Conservation (phyloP, 1,140 invertebrate species). For the Leptoteleia sp. region DNA sequence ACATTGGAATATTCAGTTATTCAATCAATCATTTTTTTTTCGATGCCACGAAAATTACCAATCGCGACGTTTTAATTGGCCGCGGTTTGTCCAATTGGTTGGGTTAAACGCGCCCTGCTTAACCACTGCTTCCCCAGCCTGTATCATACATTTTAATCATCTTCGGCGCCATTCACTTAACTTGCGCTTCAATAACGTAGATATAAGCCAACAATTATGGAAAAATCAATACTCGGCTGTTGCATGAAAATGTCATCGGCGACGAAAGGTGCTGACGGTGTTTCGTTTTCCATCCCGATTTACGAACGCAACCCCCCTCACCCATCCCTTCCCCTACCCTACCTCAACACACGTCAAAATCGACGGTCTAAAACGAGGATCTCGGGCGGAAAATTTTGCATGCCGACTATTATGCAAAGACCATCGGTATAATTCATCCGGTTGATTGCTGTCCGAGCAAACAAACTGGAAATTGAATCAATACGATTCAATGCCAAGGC, state of each 20-base stretch:
- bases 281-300: conserved; percentile 10
- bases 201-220: conserved; percentile 50
- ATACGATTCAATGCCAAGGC: conserved; percentile 34
- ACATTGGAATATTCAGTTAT: too few species aligned
- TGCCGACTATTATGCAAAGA: conserved; percentile 10
- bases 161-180: conserved; percentile 17
- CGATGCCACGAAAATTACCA: too few species aligned
- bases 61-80: too few species aligned
- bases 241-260: conserved; percentile 41
- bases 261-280: conserved; percentile 23
- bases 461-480: conserved; percentile 9
- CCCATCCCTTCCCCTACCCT: too few species aligned
- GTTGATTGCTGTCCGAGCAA: conserved; percentile 7
- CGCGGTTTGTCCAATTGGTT: neutral
- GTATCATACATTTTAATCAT: conserved; percentile 24
- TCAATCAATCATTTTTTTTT: too few species aligned
- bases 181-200: conserved; percentile 24
- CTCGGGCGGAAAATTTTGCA: conserved; percentile 11
- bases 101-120: too few species aligned
- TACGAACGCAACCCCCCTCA: neutral
- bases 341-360: conserved; percentile 18
- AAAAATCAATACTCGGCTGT: conserved; percentile 41
- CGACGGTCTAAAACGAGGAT: conserved; percentile 15
- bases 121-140: too few species aligned
- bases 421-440: conserved; percentile 3